These are phyloP conservation scores for Xiphophorus birchmanni DNA, from an alignment of 2,797 vertebrate genomes.

Conservation along the genomic window DNA sequence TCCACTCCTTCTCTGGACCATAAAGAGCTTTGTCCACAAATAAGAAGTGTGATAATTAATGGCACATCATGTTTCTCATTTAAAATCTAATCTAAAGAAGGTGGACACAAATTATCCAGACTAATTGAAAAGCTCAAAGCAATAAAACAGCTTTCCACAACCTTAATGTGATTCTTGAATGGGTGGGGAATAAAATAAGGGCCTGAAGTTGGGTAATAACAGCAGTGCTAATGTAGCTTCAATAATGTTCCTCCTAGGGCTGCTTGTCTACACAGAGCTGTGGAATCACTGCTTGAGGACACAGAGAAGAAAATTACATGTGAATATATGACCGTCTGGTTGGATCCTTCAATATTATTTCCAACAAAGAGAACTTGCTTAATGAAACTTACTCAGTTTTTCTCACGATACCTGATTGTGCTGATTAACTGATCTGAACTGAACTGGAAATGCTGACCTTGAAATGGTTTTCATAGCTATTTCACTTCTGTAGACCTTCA, in stretches of 20 bases:
- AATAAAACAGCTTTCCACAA: constrained; percentile 63
- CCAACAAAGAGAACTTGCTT: neutral
- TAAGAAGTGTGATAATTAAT: constrained; percentile 79
- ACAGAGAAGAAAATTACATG: constrained; percentile 27
- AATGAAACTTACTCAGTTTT: neutral
- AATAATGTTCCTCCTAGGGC: constrained; percentile 47
- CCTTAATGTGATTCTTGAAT: constrained; percentile 70
- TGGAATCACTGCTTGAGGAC: constrained; percentile 36
- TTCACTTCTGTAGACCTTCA: no score
- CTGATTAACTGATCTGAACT: neutral
- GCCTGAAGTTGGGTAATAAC: constrained; percentile 41
- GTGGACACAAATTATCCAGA: constrained; percentile 75
- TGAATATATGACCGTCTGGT: neutral
- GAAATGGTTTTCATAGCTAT: neutral
- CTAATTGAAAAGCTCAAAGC: constrained; percentile 80
- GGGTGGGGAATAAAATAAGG: constrained; percentile 56
- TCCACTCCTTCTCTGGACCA: constrained; percentile 6
- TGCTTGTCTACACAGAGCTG: constrained; percentile 25
- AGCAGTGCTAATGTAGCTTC: constrained; percentile 41
- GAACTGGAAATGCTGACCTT: neutral
- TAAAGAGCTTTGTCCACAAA: constrained; percentile 68
- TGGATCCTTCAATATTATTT: constrained; percentile 20
- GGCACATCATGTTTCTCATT: constrained; percentile 79
- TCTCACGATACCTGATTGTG: neutral
- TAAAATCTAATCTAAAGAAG: constrained; percentile 79